A percentile compares a stretch with the other conserved stretches of the same genome.
Evolutionary conservation across 2,888 invertebrate genomes (phyloP).

Genomic region (Eristalis arbustorum): DNA sequence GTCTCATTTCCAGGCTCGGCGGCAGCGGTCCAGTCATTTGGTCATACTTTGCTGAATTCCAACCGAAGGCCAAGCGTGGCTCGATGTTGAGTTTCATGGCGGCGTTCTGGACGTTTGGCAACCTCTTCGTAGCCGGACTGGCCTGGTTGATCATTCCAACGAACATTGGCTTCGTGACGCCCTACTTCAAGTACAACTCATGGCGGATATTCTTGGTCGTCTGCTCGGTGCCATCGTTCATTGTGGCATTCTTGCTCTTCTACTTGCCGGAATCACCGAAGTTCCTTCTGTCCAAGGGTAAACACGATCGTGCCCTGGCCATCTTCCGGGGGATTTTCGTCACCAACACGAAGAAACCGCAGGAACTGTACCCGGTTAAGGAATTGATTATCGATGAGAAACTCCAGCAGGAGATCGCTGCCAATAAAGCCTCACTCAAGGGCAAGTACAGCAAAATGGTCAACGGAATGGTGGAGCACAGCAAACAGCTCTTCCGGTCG

Average conservation of each 20-base stretch:
- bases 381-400: constrained; percentile 85
- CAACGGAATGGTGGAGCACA: constrained; percentile 89
- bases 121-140: constrained; percentile 93
- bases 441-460: constrained; percentile 88
- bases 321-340: constrained; percentile 91
- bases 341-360: constrained; percentile 87
- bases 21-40: constrained; percentile 91
- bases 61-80: constrained; percentile 93
- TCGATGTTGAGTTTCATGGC: constrained; percentile 97
- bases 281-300: constrained; percentile 89
- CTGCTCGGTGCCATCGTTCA: constrained; percentile 93
- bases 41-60: constrained; percentile 97
- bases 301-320: constrained; percentile 89
- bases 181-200: constrained; percentile 90
- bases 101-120: constrained; percentile 96
- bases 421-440: constrained; percentile 82
- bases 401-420: constrained; percentile 76
- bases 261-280: constrained; percentile 95
- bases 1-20: constrained; percentile 75
- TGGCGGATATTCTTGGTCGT: constrained; percentile 95
- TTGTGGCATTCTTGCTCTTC: constrained; percentile 91
- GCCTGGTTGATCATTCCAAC: constrained; percentile 89
- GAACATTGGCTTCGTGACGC: constrained; percentile 85
- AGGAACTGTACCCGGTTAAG: constrained; percentile 89
- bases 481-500: constrained; percentile 89